A percentile compares a stretch with the other conserved stretches of the same genome.
Evolutionary conservation across 37 sponge, comb jelly and placozoan genomes (phyloP).

Genomic region (Haliclona indistincta): DNA sequence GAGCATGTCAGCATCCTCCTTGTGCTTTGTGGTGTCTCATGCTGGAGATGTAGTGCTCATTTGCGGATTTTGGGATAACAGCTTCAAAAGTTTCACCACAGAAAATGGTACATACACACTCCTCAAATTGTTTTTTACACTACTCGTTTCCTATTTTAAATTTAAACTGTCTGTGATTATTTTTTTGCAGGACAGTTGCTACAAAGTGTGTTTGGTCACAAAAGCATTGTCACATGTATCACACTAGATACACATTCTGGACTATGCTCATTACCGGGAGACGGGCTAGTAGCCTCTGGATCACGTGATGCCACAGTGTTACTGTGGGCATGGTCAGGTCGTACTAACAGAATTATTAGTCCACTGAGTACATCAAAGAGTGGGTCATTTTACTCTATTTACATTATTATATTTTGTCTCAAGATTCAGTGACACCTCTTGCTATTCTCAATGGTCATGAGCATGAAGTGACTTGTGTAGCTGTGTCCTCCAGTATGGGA

Average conservation of each 20-base stretch:
- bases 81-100: slow-evolving; percentile 74
- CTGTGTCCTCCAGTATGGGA: slow-evolving; percentile 65
- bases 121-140: not conserved
- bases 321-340: slow-evolving; percentile 83
- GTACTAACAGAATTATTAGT: slow-evolving; percentile 39
- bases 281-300: slow-evolving; percentile 73
- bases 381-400: not conserved
- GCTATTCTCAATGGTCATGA: slow-evolving; percentile 87
- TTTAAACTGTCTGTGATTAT: not conserved
- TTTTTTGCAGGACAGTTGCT: slow-evolving; percentile 44
- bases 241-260: slow-evolving; percentile 52
- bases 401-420: not conserved
- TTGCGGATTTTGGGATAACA: slow-evolving; percentile 88
- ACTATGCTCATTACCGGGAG: slow-evolving; percentile 30
- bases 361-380: not conserved
- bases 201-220: slow-evolving; percentile 88
- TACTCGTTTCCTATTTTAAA: not conserved
- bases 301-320: slow-evolving; percentile 89
- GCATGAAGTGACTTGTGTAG: slow-evolving; percentile 64
- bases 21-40: slow-evolving; percentile 67
- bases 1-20: slow-evolving; percentile 48
- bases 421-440: slow-evolving; percentile 41
- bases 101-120: slow-evolving; percentile 45
- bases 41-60: slow-evolving; percentile 53
- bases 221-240: slow-evolving; percentile 75